phyloP scores from a whole-genome alignment of 1,140 invertebrate genomes.

The Thrips palmi region DNA sequence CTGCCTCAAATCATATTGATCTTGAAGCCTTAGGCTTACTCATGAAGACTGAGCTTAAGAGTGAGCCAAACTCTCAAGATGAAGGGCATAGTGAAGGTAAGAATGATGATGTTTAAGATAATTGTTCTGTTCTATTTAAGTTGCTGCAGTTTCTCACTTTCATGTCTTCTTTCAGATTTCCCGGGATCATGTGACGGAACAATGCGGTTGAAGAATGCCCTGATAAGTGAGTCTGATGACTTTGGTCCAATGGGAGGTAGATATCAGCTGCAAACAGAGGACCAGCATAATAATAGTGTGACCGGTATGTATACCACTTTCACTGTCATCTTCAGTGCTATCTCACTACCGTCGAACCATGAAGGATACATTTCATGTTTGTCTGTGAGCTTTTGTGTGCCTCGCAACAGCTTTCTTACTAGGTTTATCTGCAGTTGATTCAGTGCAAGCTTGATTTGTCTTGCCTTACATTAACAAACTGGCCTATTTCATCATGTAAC shows the following conservation, averaged over 20 bases:
- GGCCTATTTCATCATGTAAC: background rate
- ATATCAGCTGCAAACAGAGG: slow-evolving; percentile 51
- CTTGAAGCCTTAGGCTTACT: too few species aligned
- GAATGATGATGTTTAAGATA: background rate
- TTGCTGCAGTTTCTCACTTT: background rate
- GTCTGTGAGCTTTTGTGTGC: background rate
- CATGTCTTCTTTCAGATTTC: background rate
- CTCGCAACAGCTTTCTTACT: slow-evolving; percentile 6
- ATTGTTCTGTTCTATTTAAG: background rate
- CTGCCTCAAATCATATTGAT: too few species aligned
- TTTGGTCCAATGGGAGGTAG: slow-evolving; percentile 39
- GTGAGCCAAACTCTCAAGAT: too few species aligned
- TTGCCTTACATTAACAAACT: background rate
- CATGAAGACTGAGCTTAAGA: too few species aligned
- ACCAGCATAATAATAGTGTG: slow-evolving; percentile 41
- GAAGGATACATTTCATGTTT: background rate
- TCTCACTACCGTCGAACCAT: background rate
- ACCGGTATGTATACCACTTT: background rate
- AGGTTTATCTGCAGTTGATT: background rate
- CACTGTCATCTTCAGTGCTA: background rate
- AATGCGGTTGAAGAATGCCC: slow-evolving; percentile 33
- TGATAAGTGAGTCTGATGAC: slow-evolving; percentile 43
- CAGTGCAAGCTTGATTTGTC: background rate
- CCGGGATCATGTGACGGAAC: background rate
- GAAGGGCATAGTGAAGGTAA: too few species aligned